Conservation (phyloP, 2,888 invertebrate genomes). For the Ormyrus rosae region DNA sequence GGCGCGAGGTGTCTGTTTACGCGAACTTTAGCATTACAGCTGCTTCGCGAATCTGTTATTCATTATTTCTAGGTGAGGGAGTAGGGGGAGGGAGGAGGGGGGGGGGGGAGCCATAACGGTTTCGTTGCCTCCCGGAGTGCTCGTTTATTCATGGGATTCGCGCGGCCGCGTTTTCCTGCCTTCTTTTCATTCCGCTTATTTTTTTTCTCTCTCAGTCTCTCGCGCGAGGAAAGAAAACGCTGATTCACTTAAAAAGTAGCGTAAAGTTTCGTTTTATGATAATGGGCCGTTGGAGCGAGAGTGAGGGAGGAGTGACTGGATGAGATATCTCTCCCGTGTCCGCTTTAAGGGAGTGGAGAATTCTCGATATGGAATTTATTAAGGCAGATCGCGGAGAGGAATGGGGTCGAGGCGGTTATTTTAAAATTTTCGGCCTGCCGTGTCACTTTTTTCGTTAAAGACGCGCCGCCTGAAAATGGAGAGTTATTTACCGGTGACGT, state of each 20-base stretch:
- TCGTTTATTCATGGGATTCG: slow-evolving; percentile 47
- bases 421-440: neutral
- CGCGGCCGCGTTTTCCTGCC: neutral
- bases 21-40: neutral
- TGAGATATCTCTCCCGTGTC: slow-evolving; percentile 27
- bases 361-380: slow-evolving; percentile 30
- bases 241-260: slow-evolving; percentile 50
- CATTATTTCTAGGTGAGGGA: slow-evolving; percentile 18
- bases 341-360: neutral
- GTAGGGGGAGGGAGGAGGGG: neutral
- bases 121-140: slow-evolving; percentile 1
- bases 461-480: too few relatives aligned
- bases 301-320: neutral
- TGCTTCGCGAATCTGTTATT: slow-evolving; percentile 44
- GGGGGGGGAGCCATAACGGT: neutral
- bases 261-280: slow-evolving; percentile 53
- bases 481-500: too few relatives aligned
- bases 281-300: slow-evolving; percentile 15
- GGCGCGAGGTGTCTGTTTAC: slow-evolving; percentile 17
- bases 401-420: neutral
- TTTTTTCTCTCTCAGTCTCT: slow-evolving; percentile 10
- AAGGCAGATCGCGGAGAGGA: slow-evolving; percentile 1
- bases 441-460: neutral
- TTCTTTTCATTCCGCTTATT: neutral
- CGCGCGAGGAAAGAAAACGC: slow-evolving; percentile 23